Evolutionary conservation across 2,888 invertebrate genomes (phyloP), one percentile per base, ranked within the genome.

Genomic region (Achlya flavicornis): DNA sequence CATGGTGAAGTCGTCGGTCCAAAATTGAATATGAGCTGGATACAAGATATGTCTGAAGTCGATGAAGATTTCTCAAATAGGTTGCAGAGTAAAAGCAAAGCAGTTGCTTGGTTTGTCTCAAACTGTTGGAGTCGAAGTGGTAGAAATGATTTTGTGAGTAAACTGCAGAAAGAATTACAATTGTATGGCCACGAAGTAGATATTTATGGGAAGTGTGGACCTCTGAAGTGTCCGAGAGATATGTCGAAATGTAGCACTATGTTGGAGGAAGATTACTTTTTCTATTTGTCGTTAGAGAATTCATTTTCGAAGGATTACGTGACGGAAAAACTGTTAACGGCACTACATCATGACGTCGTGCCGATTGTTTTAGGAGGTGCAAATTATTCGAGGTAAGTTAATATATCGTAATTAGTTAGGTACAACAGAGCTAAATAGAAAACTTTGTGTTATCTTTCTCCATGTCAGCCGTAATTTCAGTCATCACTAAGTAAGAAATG

Each of bases 201-300:
- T 71, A 84, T 95, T 4, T 95, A 90, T 70, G 95, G 95, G 0
- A 67, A 72, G 0, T 95, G 95, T 80, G 95, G 95, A 0, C 70
- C 74, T 0, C 68, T 87, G 0, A 69, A 73, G 12, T 93, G 93
- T 65, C 80, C 89, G 0, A 78, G 72, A 64, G 48, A 74, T 0
- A 70, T 75, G n/a, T 61, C 76, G 0, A 77, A 77, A 16, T 94
- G 93, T 65, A 78, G 86, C 62, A 68, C 65, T 35, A 80, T 87
- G 72, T 66, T 95, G 58, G 92, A 94, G 68, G 88, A 83, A 14
- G 92, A 96, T 64, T 97, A 97, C 84, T 96, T 95, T 80, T 97
- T 97, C 80, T 97, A 97, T 78, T 84, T 97, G 68, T 89, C 95
- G 0, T 95, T 97, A 76, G 97, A 97, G 86, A 97, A 97, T 84